Percentiles rank a stretch among this genome's conserved stretches.
These are phyloP conservation scores for Limosa lapponica DNA, from an alignment of 2,797 vertebrate genomes.

Conservation along the genomic window DNA sequence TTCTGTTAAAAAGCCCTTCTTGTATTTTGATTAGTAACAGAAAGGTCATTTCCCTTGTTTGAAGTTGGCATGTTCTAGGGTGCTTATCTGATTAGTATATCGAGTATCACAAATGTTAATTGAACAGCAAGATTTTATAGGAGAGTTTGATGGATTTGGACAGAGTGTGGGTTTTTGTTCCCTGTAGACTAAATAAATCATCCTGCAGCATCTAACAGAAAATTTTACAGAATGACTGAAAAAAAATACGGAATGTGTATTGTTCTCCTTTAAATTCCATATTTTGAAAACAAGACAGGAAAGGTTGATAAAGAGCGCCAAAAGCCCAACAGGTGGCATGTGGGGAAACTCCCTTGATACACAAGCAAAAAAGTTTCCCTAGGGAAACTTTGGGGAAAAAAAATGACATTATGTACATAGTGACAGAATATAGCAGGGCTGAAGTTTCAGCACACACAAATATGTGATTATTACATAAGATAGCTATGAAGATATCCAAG, in stretches of 20 bases:
- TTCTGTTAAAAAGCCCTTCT: not conserved
- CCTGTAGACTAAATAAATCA: not conserved
- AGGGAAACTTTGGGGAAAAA: not conserved
- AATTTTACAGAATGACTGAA: not conserved
- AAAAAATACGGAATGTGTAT: not conserved
- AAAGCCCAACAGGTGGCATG: not conserved
- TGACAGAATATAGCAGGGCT: not conserved
- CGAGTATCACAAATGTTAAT: not conserved
- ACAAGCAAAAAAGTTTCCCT: not conserved
- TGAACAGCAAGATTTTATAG: not conserved
- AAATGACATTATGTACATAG: not conserved
- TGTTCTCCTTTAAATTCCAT: not conserved
- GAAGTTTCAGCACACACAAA: not conserved
- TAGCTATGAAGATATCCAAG: accelerated
- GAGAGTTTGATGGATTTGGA: not conserved
- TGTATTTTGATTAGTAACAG: not conserved
- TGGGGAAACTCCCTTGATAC: not conserved
- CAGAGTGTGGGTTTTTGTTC: not conserved
- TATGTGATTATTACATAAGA: not conserved
- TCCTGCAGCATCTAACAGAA: not conserved
- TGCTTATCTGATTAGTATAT: not conserved
- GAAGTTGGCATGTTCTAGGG: not conserved
- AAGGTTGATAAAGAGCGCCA: not conserved
- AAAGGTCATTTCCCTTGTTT: not conserved
- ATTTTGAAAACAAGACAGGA: not conserved